Base-by-base conservation (phyloP, 2,113 vertebrate species). In the Picathartes gymnocephalus region DNA sequence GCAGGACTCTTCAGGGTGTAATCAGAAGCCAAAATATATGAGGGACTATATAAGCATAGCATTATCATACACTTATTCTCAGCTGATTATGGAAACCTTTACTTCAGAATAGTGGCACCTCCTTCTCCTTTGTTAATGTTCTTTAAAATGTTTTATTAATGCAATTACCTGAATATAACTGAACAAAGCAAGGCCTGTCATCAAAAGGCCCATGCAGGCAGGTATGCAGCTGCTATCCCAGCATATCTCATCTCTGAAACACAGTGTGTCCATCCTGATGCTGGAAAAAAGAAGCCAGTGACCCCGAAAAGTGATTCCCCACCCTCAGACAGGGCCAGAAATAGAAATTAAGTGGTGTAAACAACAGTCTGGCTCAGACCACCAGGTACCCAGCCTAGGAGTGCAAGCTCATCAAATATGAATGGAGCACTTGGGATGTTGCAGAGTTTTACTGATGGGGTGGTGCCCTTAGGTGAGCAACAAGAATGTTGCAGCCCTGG, bases 141-240 rank as follows among this genome's bases (percentile, higher is more conserved):
- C 65, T 92, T 96, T 85, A 56, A 81, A 93, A 96, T 91, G 93
- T 95, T 97, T 97, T 93, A 86, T 95, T 92, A 95, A 93, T 96
- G 93, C 86, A 91, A 73, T 96, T 95, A 84, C 85, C 61, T 87
- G 91, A 82, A 61, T 81, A 54, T 86, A 82, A 76, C 78, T 88
- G 95, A 79, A 76, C 60, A 47, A 89, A 92, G 57, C 81, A 70
- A 73, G 83, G 57, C 65, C 51, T 88, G 84, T 86, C 86, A 73
- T 92, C 68, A 90, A 12, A 92, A 86, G 62, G 47, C 15, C 22
- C 68, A 25, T n/a, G 45, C 44, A 47, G 45, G 70, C n/a, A 19
- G 13, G 58, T 30, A 5, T 86, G 91, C 64, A 65, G 76, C 77
- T 48, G 53, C 65, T 42, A 2, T 45, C 60, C 73, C 53, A 22